These are phyloP conservation scores for Eurytoma californica DNA, from an alignment of 2,888 invertebrate genomes.

Conservation along the genomic window DNA sequence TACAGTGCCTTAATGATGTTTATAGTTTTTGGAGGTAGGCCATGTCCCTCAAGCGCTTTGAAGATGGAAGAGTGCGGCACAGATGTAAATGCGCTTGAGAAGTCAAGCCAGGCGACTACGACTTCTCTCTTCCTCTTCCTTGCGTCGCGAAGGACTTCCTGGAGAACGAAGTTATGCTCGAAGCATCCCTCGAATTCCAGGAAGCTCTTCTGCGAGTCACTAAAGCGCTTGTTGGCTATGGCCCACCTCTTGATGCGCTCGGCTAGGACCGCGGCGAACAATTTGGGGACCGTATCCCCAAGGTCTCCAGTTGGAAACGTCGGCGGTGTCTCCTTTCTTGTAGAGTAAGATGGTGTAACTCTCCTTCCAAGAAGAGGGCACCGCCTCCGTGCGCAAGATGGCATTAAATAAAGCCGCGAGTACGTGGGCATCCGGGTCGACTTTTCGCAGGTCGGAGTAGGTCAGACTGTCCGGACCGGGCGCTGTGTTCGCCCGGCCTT, in stretches of 20 bases:
- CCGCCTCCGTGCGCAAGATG: slow-evolving; percentile 47
- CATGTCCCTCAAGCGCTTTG: slow-evolving; percentile 52
- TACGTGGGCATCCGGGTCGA: slow-evolving; percentile 55
- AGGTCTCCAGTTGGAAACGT: slow-evolving; percentile 64
- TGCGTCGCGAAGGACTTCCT: slow-evolving; percentile 61
- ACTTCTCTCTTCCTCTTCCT: slow-evolving; percentile 47
- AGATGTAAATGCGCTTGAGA: slow-evolving; percentile 71
- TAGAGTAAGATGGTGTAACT: slow-evolving; percentile 55
- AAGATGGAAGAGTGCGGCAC: slow-evolving; percentile 66
- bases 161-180: slow-evolving; percentile 69
- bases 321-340: slow-evolving; percentile 53
- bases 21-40: slow-evolving; percentile 27
- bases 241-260: slow-evolving; percentile 23
- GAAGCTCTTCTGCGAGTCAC: slow-evolving; percentile 69
- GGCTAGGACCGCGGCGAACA: slow-evolving; percentile 38
- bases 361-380: slow-evolving; percentile 51
- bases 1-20: slow-evolving; percentile 57
- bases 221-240: background rate
- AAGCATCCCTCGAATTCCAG: slow-evolving; percentile 66
- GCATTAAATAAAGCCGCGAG: slow-evolving; percentile 53
- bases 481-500: background rate
- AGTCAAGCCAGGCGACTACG: slow-evolving; percentile 69
- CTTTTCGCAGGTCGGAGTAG: slow-evolving; percentile 55
- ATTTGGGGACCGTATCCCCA: slow-evolving; percentile 56
- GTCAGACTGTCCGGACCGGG: slow-evolving; percentile 53